Evolutionary conservation across 1,140 invertebrate genomes (phyloP).

Genomic region (Drosophila varians): DNA sequence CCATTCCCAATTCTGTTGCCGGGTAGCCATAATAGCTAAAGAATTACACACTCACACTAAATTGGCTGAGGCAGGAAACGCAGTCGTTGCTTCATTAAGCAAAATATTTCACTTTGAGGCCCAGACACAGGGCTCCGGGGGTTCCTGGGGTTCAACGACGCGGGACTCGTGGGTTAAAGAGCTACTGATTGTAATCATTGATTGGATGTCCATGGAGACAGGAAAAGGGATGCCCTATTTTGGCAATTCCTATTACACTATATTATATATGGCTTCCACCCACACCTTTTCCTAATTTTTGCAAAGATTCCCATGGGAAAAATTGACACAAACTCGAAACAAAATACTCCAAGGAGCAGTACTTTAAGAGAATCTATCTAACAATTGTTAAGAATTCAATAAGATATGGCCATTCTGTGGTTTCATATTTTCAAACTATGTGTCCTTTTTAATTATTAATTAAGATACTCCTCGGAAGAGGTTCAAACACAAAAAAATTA

Average conservation of each 20-base stretch:
- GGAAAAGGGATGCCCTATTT: neutral
- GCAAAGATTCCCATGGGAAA: neutral
- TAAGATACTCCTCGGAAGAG: too few species aligned
- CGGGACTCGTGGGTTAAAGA: conserved; percentile 13
- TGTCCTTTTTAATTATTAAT: too few species aligned
- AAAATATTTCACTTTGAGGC: conserved; percentile 74
- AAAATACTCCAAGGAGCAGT: neutral
- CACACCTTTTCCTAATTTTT: neutral
- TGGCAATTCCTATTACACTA: neutral
- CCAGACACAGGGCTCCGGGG: conserved; percentile 3
- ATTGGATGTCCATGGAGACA: conserved; percentile 30
- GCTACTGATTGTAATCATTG: conserved; percentile 40
- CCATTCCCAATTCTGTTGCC: conserved; percentile 10
- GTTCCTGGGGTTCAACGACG: neutral
- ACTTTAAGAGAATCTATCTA: too few species aligned
- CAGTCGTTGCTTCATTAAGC: conserved; percentile 83
- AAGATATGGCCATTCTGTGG: too few species aligned
- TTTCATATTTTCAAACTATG: too few species aligned
- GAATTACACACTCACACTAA: conserved; percentile 83
- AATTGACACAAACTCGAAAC: neutral
- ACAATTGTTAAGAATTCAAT: too few species aligned
- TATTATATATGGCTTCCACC: neutral
- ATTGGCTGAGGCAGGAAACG: conserved; percentile 82
- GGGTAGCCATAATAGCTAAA: conserved; percentile 79
- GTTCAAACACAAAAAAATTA: too few species aligned